Evolutionary conservation across 37 sponge, comb jelly and placozoan genomes (phyloP).

Genomic region (Oopsacas minuta): DNA sequence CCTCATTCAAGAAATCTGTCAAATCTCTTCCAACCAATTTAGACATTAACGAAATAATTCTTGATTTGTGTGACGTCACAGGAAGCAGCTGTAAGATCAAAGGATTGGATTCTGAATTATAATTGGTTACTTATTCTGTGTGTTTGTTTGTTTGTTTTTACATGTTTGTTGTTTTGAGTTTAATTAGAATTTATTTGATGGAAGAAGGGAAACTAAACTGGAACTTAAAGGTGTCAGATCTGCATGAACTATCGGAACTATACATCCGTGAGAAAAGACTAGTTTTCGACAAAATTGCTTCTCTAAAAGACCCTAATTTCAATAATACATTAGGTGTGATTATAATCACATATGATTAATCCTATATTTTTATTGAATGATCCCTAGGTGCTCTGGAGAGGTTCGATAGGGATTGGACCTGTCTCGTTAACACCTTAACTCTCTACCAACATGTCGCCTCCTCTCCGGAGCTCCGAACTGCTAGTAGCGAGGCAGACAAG

Average conservation of each 20-base stretch:
- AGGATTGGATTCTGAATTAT: neutral
- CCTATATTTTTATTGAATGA: neutral
- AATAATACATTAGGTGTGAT: neutral
- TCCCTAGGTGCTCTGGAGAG: neutral
- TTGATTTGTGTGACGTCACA: neutral
- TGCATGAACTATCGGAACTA: neutral
- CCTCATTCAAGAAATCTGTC: neutral
- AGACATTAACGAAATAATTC: neutral
- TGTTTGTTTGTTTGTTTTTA: neutral
- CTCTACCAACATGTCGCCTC: neutral
- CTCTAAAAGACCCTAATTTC: neutral
- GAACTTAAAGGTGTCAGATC: neutral
- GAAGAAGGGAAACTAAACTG: slow-evolving; percentile 10
- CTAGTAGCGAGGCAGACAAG: neutral
- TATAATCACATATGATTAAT: neutral
- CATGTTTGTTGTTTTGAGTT: no score
- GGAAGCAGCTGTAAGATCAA: neutral
- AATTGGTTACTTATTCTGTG: neutral
- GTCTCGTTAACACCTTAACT: neutral
- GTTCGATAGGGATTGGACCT: neutral
- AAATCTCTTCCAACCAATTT: neutral
- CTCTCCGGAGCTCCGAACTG: neutral
- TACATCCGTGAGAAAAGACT: neutral
- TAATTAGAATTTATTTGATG: neutral
- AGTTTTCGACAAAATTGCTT: neutral